These are phyloP conservation scores for Amblyjoppa fuscipennis DNA, from an alignment of 2,888 invertebrate species.

Conservation along the genomic window DNA sequence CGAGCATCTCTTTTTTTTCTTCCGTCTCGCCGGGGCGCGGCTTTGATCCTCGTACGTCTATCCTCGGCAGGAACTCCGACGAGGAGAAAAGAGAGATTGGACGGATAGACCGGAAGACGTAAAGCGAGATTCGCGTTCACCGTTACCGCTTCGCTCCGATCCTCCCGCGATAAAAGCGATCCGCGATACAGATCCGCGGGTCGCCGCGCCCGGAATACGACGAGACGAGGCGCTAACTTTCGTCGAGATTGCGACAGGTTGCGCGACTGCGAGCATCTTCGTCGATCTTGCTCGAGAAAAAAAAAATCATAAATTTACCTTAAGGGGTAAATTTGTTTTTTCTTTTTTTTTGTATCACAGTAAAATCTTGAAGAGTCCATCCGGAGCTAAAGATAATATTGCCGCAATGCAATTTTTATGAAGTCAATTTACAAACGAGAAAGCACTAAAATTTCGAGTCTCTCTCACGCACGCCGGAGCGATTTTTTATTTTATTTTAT, in stretches of 20 bases:
- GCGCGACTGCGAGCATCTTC: neutral
- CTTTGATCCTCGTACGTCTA: constrained; percentile 26
- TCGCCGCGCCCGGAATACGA: constrained; percentile 21
- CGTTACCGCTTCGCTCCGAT: constrained; percentile 30
- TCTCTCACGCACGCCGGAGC: neutral
- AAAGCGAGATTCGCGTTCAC: constrained; percentile 36
- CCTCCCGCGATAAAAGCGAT: neutral
- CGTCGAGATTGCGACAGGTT: neutral
- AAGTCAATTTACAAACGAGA: neutral
- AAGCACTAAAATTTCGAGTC: neutral
- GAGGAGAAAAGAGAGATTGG: constrained; percentile 22
- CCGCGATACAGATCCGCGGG: neutral
- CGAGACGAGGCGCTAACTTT: constrained; percentile 23
- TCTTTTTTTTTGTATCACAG: neutral
- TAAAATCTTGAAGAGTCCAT: neutral
- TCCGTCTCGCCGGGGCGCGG: neutral
- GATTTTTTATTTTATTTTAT: too few relatives aligned
- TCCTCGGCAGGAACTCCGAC: neutral
- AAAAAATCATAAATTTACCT: too few relatives aligned
- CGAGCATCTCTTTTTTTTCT: constrained; percentile 3
- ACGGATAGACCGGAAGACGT: constrained; percentile 40
- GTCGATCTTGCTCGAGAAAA: neutral
- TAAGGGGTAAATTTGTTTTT: too few relatives aligned
- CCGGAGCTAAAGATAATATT: neutral
- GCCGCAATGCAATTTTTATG: neutral